phyloP scores from a whole-genome alignment of 2,888 invertebrate species.

The Pyrochroa serraticornis region DNA sequence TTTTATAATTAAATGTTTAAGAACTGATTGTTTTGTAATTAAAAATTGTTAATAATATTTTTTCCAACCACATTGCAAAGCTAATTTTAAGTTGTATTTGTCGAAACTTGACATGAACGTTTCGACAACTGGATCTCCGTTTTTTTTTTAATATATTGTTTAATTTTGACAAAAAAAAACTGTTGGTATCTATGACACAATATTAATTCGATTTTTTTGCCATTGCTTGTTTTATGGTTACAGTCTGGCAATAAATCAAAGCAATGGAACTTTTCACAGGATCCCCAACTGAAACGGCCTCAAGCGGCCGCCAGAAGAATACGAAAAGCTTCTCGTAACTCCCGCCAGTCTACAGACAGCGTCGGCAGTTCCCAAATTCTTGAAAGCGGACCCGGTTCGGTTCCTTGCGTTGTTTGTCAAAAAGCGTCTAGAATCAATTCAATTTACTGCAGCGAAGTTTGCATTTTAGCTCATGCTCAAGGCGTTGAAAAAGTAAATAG shows the following conservation, averaged over 20 bases:
- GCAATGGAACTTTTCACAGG: slow-evolving; percentile 35
- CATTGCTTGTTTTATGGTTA: background rate
- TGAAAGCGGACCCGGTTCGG: slow-evolving; percentile 28
- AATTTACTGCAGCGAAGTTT: slow-evolving; percentile 88
- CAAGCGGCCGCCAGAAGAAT: slow-evolving; percentile 54
- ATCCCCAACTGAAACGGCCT: slow-evolving; percentile 51
- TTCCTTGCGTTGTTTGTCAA: slow-evolving; percentile 78
- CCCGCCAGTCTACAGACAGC: slow-evolving; percentile 52
- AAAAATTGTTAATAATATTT: too few relatives aligned
- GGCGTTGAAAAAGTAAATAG: slow-evolving; percentile 62
- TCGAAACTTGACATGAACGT: too few relatives aligned
- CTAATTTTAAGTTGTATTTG: too few relatives aligned
- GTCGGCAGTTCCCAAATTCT: slow-evolving; percentile 36
- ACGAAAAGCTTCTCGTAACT: slow-evolving; percentile 52
- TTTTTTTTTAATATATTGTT: too few relatives aligned
- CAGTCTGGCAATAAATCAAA: background rate
- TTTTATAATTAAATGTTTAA: too few relatives aligned
- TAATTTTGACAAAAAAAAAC: too few relatives aligned
- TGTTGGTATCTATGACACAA: too few relatives aligned
- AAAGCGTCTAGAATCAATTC: slow-evolving; percentile 76
- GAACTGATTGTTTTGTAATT: too few relatives aligned
- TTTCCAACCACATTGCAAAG: too few relatives aligned
- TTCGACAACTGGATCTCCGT: too few relatives aligned
- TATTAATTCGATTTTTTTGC: background rate
- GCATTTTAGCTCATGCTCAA: slow-evolving; percentile 84